phyloP scores from a whole-genome alignment of 2,888 invertebrate genomes.

The Tuberolachnus salignus region DNA sequence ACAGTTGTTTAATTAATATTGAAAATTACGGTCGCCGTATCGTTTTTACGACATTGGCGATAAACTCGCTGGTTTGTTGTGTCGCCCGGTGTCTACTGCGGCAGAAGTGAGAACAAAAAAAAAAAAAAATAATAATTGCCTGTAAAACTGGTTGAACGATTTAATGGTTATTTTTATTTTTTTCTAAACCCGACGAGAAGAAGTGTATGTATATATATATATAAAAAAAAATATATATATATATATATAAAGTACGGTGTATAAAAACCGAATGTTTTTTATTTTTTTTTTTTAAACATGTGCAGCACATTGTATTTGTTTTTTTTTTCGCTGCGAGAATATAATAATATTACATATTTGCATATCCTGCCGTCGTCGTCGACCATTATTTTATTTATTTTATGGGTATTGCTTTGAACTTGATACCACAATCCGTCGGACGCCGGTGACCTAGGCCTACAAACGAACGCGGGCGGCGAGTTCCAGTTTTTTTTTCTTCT shows the following conservation, averaged over 20 bases:
- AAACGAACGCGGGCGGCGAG: constrained; percentile 22
- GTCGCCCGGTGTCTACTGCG: background rate
- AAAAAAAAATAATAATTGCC: constrained; percentile 17
- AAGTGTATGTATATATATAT: too few relatives aligned
- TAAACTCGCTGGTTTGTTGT: background rate
- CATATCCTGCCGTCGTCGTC: constrained; percentile 6
- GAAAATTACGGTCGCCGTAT: too few relatives aligned
- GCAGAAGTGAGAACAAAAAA: background rate
- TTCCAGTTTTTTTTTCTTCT: constrained; percentile 32
- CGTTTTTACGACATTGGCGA: background rate
- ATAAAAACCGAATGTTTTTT: constrained; percentile 1
- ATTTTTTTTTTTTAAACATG: background rate
- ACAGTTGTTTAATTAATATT: too few relatives aligned
- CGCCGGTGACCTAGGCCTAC: constrained; percentile 45
- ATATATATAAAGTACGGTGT: background rate
- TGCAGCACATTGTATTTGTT: background rate
- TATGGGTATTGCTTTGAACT: constrained; percentile 36
- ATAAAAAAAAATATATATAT: too few relatives aligned
- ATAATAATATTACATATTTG: constrained; percentile 6
- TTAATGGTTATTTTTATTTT: too few relatives aligned
- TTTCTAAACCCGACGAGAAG: background rate
- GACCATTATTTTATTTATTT: background rate
- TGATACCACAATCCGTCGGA: constrained; percentile 36
- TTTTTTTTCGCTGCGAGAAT: background rate
- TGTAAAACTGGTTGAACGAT: background rate